A percentile compares a stretch with the other conserved stretches of the same genome.
phyloP scores from a whole-genome alignment of 2,113 vertebrate species.

The Sitta europaea region DNA sequence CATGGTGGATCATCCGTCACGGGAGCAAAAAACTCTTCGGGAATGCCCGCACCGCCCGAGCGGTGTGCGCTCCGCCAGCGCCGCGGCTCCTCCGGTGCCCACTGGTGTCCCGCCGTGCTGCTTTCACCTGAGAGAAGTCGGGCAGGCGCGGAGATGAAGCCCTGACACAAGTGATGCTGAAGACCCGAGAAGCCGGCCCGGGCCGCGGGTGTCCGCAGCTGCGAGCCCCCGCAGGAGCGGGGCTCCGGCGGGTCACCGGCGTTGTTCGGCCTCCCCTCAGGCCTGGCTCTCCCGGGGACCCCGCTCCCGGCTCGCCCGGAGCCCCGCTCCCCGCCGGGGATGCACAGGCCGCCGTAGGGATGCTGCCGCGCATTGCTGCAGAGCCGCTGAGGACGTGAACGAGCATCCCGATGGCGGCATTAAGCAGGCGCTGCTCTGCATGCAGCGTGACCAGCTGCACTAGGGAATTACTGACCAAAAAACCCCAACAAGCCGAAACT shows the following conservation, averaged over 20 bases:
- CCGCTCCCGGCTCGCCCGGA: neutral
- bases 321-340: neutral
- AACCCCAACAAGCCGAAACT: neutral
- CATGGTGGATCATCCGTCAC: neutral
- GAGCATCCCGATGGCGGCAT: neutral
- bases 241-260: neutral
- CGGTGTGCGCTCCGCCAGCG: accelerated
- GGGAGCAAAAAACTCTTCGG: neutral
- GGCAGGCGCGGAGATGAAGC: accelerated
- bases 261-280: neutral
- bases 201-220: neutral
- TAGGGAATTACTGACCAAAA: neutral
- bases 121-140: neutral
- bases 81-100: neutral
- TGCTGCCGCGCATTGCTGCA: neutral
- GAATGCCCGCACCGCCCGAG: neutral
- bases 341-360: neutral
- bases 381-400: neutral
- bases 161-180: neutral
- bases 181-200: neutral
- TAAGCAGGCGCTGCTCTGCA: neutral
- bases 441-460: neutral
- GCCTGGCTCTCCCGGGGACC: neutral
- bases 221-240: neutral
- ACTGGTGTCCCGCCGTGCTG: neutral